These are phyloP conservation scores for Xyliphius kryptos DNA, from an alignment of 2,113 vertebrate species.

Conservation along the genomic window DNA sequence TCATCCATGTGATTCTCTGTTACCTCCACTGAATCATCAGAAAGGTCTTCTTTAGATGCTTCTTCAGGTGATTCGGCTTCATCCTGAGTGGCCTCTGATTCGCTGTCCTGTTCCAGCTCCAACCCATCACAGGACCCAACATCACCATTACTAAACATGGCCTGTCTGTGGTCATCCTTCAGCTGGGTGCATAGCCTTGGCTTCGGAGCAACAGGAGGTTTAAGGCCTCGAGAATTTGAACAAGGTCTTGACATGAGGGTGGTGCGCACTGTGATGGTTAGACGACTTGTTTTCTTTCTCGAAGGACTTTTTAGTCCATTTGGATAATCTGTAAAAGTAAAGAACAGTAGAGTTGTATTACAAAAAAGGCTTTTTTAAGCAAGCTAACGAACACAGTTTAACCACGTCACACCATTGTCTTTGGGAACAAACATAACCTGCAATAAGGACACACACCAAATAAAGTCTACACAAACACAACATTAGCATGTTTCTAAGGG, in stretches of 20 bases:
- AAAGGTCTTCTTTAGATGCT: slow-evolving; percentile 44
- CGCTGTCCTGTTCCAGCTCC: slow-evolving; percentile 55
- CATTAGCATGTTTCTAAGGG: no score
- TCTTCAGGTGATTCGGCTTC: slow-evolving; percentile 42
- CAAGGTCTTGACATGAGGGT: slow-evolving; percentile 72
- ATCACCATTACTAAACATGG: slow-evolving; percentile 72
- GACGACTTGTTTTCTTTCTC: slow-evolving; percentile 71
- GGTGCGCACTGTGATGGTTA: slow-evolving; percentile 74
- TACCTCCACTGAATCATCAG: slow-evolving; percentile 46
- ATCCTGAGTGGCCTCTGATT: slow-evolving; percentile 50
- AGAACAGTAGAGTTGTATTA: no score
- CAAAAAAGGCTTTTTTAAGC: no score
- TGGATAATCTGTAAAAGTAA: slow-evolving; percentile 70
- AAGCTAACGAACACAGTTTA: no score
- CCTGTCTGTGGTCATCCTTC: slow-evolving; percentile 60
- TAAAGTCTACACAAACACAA: no score
- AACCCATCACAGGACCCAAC: slow-evolving; percentile 57
- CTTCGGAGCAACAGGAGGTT: slow-evolving; percentile 87
- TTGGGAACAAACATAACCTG: no score
- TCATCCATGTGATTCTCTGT: slow-evolving; percentile 45
- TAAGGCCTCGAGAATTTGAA: slow-evolving; percentile 70
- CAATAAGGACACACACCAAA: no score
- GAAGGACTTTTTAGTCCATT: slow-evolving; percentile 78
- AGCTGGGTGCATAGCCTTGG: slow-evolving; percentile 66
- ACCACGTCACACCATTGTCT: no score